These are phyloP conservation scores for Oncorhynchus tshawytscha DNA, from an alignment of 2,113 vertebrate species.

Conservation along the genomic window DNA sequence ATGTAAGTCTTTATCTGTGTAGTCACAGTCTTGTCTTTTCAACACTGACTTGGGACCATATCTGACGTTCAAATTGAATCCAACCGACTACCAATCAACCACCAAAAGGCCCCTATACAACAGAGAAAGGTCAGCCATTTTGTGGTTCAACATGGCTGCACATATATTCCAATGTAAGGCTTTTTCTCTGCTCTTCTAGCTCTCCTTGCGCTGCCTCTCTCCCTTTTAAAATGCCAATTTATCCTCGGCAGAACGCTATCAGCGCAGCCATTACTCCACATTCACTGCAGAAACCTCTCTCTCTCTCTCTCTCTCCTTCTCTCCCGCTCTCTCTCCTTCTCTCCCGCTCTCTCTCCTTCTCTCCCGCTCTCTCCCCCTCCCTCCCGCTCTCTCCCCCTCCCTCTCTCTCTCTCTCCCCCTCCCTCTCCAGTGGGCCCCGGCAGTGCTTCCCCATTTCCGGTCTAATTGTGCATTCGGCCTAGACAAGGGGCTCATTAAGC, in stretches of 20 bases:
- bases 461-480: constrained; percentile 99
- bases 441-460: constrained; percentile 83
- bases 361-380: constrained; percentile 1
- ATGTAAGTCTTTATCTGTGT: neutral
- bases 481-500: constrained; percentile 99
- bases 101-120: constrained; percentile 39
- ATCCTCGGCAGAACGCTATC: constrained; percentile 67
- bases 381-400: constrained; percentile 1
- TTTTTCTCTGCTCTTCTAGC: constrained; percentile 39
- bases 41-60: neutral
- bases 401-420: constrained; percentile 10
- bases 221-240: constrained; percentile 74
- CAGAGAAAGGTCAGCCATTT: constrained; percentile 68
- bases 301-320: constrained; percentile 31
- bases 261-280: constrained; percentile 70
- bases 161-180: constrained; percentile 62
- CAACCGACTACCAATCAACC: constrained; percentile 3
- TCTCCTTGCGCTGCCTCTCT: constrained; percentile 62
- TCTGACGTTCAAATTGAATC: neutral
- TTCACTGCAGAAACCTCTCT: constrained; percentile 64
- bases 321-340: too few species aligned
- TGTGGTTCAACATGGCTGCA: constrained; percentile 71
- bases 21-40: neutral
- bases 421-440: constrained; percentile 49
- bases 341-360: constrained; percentile 3